Percentiles rank a stretch among this genome's conserved stretches.
Evolutionary conservation across 2,113 vertebrate species (phyloP).

Genomic region (Cephalopterus ornatus): DNA sequence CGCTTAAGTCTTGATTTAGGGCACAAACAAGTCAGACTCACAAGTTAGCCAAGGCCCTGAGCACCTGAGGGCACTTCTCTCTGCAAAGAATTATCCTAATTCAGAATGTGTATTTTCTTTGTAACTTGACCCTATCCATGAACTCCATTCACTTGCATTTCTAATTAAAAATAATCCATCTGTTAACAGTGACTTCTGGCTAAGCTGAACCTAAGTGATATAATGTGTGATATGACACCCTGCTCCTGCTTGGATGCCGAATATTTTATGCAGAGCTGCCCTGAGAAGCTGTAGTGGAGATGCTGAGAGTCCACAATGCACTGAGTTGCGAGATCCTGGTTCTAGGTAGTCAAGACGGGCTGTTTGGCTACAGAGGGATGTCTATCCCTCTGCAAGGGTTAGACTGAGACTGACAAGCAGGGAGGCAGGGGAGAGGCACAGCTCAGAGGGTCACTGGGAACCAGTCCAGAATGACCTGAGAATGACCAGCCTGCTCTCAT

Average conservation of each 20-base stretch:
- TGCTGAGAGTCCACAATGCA: background rate
- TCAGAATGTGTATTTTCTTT: background rate
- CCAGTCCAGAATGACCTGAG: background rate
- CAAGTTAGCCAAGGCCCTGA: background rate
- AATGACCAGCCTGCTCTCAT: accelerated
- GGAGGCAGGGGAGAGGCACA: background rate
- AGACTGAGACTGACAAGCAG: background rate
- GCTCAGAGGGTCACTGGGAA: background rate
- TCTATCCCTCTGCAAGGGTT: background rate
- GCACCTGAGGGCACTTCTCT: background rate
- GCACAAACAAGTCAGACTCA: background rate
- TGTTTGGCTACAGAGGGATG: background rate
- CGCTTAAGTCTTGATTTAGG: background rate
- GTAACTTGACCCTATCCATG: background rate
- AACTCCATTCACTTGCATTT: background rate
- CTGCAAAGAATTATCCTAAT: background rate
- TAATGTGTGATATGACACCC: accelerated
- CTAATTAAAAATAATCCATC: background rate
- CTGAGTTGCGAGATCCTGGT: background rate
- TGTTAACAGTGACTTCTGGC: background rate
- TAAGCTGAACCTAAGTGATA: background rate
- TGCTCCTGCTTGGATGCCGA: background rate
- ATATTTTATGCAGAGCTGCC: background rate
- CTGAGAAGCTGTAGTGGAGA: background rate
- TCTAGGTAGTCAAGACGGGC: background rate